Evolutionary conservation across 1,140 invertebrate genomes (phyloP), one percentile per base, ranked within the genome.

Genomic region (Vanessa tameamea): DNA sequence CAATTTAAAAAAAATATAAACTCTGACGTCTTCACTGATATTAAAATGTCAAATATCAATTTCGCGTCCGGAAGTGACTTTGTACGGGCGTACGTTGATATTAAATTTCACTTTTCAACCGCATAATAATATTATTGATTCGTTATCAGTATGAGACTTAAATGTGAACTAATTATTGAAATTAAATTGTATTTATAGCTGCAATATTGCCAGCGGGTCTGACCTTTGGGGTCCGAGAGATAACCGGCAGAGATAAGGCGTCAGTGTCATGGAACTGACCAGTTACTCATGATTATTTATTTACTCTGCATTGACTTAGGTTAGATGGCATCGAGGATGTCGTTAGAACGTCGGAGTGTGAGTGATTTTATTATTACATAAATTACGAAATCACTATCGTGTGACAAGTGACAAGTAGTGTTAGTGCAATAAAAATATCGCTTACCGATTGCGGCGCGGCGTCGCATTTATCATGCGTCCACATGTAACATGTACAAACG

Each of bases 141-240:
- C 73, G 76, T 86, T 92, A 92, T 90, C 87, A 89, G 87, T 87
- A 85, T 88, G 85, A 89, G 88, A 91, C 87, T 85, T 84, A 74
- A 84, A 81, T 88, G 82, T 82, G 80, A 81, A 78, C 78, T 90
- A 88, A 91, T 88, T 89, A 89, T 87, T 90, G 86, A 87, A 88
- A 89, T 88, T 87, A 86, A 88, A 88, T 83, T 80, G 87, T 92
- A 92, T 91, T 91, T 91, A 92, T 90, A 89, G 80, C 77, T 69
- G 83, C 79, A 80, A 85, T 87, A 86, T 81, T 84, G 86, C 72
- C 70, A 78, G 72, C 77, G 75, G 77, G 48, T 66, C 73, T 76
- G 87, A 90, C 86, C 85, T 80, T 48, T 67, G 61, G 72, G 84
- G 78, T 81, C 80, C 55, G 53, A 51, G 74, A 75, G 87, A 91